phyloP scores from a whole-genome alignment of 2,797 vertebrate genomes.

The Callimico goeldii region DNA sequence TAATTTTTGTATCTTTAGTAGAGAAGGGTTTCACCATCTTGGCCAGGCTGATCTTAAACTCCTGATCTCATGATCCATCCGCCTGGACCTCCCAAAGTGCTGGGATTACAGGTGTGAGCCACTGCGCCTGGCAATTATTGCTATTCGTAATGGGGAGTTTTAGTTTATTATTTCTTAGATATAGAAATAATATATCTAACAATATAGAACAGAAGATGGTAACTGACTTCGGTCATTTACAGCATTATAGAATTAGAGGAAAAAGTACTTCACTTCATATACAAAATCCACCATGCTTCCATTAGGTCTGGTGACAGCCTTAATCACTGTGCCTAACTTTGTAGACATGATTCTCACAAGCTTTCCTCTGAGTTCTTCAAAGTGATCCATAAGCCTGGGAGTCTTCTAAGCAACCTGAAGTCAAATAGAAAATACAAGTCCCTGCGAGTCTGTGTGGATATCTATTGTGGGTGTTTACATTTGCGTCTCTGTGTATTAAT shows the following conservation, averaged over 20 bases:
- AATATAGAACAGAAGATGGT: conserved; percentile 26
- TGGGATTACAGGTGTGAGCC: too few species aligned
- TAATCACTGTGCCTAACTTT: conserved; percentile 40
- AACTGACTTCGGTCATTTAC: conserved; percentile 28
- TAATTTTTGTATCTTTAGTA: too few species aligned
- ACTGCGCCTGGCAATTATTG: conserved; percentile 34
- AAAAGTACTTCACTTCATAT: conserved; percentile 48
- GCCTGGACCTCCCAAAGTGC: too few species aligned
- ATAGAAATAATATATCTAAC: background rate
- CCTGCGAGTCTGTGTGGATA: background rate
- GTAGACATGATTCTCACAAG: conserved; percentile 50
- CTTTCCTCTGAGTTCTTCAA: background rate
- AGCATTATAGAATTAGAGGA: background rate
- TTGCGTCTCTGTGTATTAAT: background rate
- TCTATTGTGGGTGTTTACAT: background rate
- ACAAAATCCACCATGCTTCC: background rate
- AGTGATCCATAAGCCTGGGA: background rate
- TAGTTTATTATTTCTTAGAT: conserved; percentile 70
- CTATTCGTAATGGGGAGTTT: conserved; percentile 59
- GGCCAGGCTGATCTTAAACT: too few species aligned
- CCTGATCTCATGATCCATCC: too few species aligned
- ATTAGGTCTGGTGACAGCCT: conserved; percentile 28
- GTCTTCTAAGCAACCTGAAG: background rate
- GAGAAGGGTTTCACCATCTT: too few species aligned
- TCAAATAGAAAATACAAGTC: background rate